A percentile compares a stretch with the other conserved stretches of the same genome.
Evolutionary conservation across 1,140 invertebrate genomes (phyloP).

Genomic region (Drosophila nasuta): DNA sequence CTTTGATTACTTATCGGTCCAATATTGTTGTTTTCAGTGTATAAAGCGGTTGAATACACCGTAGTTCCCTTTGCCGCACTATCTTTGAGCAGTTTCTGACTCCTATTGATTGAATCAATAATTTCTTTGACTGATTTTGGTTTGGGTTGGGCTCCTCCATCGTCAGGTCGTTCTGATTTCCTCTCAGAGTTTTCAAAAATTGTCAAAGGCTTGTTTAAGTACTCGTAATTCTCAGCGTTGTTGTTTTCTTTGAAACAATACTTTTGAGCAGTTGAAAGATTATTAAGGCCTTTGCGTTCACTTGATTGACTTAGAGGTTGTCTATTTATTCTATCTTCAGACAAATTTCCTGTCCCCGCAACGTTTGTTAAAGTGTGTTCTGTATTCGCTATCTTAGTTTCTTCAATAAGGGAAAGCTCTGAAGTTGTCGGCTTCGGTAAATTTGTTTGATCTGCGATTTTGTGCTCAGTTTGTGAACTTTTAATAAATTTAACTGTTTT

Average conservation of each 20-base stretch:
- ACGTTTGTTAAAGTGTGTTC: neutral
- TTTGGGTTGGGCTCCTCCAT: conserved; percentile 21
- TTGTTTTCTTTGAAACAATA: conserved; percentile 20
- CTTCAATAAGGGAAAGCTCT: neutral
- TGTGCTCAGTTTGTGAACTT: neutral
- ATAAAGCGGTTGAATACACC: conserved; percentile 51
- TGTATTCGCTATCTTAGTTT: conserved; percentile 6
- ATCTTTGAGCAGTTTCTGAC: conserved; percentile 77
- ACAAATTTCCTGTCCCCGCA: neutral
- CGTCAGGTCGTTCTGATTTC: neutral
- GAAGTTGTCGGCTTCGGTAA: neutral
- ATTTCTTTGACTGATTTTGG: conserved; percentile 80
- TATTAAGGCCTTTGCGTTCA: conserved; percentile 7
- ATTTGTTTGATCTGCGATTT: neutral
- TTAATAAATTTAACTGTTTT: no score
- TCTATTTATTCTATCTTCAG: neutral
- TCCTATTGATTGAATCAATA: conserved; percentile 83
- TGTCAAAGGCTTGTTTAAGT: conserved; percentile 13
- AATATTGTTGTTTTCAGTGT: conserved; percentile 35
- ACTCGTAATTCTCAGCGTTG: neutral
- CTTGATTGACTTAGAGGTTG: neutral
- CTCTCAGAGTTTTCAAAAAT: conserved; percentile 27
- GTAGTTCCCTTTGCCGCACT: conserved; percentile 69
- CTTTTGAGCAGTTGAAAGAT: neutral
- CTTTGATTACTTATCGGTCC: conserved; percentile 38